phyloP scores from a whole-genome alignment of 2,888 invertebrate genomes.

The Lysandra bellargus region DNA sequence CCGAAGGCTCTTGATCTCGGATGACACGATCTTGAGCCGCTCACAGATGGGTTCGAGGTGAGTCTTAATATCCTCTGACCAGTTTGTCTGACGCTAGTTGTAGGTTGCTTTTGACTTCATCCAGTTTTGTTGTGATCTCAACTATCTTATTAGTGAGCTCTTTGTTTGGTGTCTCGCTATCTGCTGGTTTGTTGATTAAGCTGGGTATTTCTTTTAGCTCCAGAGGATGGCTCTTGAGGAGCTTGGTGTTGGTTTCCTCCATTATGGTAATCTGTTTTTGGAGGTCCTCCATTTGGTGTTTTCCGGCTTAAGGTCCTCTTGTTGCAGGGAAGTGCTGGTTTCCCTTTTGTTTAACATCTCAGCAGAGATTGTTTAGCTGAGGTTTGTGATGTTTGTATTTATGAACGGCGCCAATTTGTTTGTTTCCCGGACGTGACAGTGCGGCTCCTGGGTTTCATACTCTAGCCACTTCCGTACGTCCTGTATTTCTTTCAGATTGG shows the following conservation, averaged over 20 bases:
- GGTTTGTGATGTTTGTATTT: neutral
- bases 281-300: too few species aligned
- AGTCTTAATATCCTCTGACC: too few species aligned
- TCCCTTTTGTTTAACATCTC: neutral
- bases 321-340: neutral
- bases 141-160: too few species aligned
- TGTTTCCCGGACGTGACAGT: neutral
- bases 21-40: too few species aligned
- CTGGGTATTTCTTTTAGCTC: neutral
- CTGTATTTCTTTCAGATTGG: too few species aligned
- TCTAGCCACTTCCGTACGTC: neutral
- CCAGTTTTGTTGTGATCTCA: too few species aligned
- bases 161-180: too few species aligned
- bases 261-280: neutral
- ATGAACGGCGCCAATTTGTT: neutral
- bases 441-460: neutral
- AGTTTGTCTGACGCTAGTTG: too few species aligned
- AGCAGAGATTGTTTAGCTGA: neutral
- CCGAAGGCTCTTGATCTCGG: too few species aligned
- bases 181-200: too few species aligned
- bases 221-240: neutral
- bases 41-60: too few species aligned
- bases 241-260: neutral
- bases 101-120: too few species aligned
- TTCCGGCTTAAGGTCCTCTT: neutral